These are phyloP conservation scores for Melieria omissa DNA, from an alignment of 2,888 invertebrate species.

Conservation along the genomic window DNA sequence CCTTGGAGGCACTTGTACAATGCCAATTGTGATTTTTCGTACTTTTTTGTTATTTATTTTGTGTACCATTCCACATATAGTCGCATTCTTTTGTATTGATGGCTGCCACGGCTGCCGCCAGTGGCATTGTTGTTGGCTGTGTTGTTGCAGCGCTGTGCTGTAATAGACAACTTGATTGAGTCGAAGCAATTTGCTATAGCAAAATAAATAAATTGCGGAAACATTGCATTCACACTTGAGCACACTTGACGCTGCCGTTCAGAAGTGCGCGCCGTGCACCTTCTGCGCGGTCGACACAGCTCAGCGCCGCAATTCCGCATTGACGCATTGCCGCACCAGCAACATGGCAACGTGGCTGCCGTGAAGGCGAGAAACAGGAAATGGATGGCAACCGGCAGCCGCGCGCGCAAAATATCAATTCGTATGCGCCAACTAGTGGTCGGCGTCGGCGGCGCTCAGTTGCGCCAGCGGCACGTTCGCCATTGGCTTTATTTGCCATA, in stretches of 20 bases:
- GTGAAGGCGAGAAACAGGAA: neutral
- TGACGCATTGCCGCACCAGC: neutral
- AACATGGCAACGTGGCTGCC: neutral
- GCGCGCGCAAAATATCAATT: constrained; percentile 6
- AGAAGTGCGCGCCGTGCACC: neutral
- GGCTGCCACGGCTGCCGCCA: constrained; percentile 17
- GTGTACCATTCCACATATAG: neutral
- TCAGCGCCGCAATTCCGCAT: neutral
- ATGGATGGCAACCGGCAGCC: constrained; percentile 5
- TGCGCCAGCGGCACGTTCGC: constrained; percentile 37
- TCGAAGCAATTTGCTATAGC: constrained; percentile 47
- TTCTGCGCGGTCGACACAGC: neutral
- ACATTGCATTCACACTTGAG: constrained; percentile 47
- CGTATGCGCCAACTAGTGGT: neutral
- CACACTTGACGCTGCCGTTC: constrained; percentile 30
- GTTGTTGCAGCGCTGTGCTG: constrained; percentile 38
- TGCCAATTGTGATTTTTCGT: constrained; percentile 5
- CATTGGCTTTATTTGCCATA: constrained; percentile 39
- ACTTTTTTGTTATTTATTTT: constrained; percentile 7
- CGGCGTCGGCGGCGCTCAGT: neutral
- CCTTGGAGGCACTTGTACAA: neutral
- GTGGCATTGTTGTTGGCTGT: constrained; percentile 18
- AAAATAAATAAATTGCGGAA: constrained; percentile 50
- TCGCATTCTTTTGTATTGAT: neutral
- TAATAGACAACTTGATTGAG: constrained; percentile 50